Evolutionary conservation across 2,888 invertebrate species (phyloP), one percentile per base, ranked within the genome.

Genomic region (Antheraea yamamai): DNA sequence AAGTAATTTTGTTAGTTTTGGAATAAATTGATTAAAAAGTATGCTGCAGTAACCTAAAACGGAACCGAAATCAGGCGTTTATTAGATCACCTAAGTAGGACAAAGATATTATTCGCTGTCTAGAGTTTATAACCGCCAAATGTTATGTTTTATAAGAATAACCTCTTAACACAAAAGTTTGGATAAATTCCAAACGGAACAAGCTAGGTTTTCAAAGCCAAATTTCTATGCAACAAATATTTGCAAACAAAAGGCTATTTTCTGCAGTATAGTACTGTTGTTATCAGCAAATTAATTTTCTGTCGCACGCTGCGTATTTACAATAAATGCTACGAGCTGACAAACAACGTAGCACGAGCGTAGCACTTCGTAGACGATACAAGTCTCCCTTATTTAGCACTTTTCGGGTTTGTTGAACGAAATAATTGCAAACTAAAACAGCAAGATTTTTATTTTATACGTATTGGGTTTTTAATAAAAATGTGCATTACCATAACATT

Each of bases 301-400:
- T 70, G 35, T 70, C 39, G 70, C 70, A 70, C 70, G 35, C 35
- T 70, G 68, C 35, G 68, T 30, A 68, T 35, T 39, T 70, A 39
- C 70, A 70, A n/a, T 39, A 70, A 70, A 70, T 39, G 70, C 70
- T 70, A 70, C 70, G 68, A 68, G 68, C 39, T 68, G 68, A 39
- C 70, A 70, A 70, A 70, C 39, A 70, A 20, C 39, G 70, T 70
- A 70, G 70, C 70, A 39, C 10, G 39, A 70, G 55, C 77, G 79
- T 79, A 79, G 80, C 79, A 75, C 55, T 76, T 78, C 77, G 78
- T 77, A 76, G 77, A 72, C n/a, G 39, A 70, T 70, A 70, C 26
- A 4, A 39, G 39, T 35, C 20, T n/a, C 39, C 39, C 70, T 39
- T 70, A 39, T 70, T 70, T 70, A 18, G 70, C 70, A 70, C 39